A percentile compares a stretch with the other conserved stretches of the same genome.
phyloP scores from a whole-genome alignment of 2,797 vertebrate species.

The Pyrocephalus nanus region DNA sequence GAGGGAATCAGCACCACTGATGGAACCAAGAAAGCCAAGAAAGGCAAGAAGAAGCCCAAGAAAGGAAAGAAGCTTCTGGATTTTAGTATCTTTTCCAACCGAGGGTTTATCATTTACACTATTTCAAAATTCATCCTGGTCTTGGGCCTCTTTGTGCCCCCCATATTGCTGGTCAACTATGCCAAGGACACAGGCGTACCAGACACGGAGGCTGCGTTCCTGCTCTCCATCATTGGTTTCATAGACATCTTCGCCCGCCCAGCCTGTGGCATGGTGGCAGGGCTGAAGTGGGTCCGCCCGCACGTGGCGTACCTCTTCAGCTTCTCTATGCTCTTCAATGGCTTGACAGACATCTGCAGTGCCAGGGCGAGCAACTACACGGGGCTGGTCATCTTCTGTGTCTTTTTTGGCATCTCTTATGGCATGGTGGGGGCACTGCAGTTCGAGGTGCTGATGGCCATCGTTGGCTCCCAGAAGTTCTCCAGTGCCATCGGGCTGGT shows the following conservation, averaged over 20 bases:
- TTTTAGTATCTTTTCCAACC: slow-evolving; percentile 77
- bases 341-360: slow-evolving; percentile 79
- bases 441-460: slow-evolving; percentile 84
- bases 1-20: slow-evolving; percentile 28
- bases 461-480: slow-evolving; percentile 79
- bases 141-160: slow-evolving; percentile 82
- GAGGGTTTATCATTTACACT: slow-evolving; percentile 78
- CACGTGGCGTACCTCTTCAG: slow-evolving; percentile 78
- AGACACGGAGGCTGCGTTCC: slow-evolving; percentile 80
- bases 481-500: slow-evolving; percentile 82
- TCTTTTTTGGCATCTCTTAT: slow-evolving; percentile 83
- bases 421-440: slow-evolving; percentile 86
- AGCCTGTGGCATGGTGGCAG: slow-evolving; percentile 81
- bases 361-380: slow-evolving; percentile 76
- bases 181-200: slow-evolving; percentile 83
- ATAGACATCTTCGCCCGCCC: slow-evolving; percentile 85
- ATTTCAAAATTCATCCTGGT: slow-evolving; percentile 82
- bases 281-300: slow-evolving; percentile 76
- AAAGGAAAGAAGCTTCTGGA: slow-evolving; percentile 79
- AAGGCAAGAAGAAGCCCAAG: slow-evolving; percentile 59
- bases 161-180: slow-evolving; percentile 82
- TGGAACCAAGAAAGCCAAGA: slow-evolving; percentile 55
- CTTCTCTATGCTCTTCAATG: slow-evolving; percentile 82
- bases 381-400: slow-evolving; percentile 80
- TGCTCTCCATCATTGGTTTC: slow-evolving; percentile 83